Percentiles rank a stretch among this genome's conserved stretches.
Conservation (phyloP, 2,888 invertebrate genomes). For the Drosophila rellima region DNA sequence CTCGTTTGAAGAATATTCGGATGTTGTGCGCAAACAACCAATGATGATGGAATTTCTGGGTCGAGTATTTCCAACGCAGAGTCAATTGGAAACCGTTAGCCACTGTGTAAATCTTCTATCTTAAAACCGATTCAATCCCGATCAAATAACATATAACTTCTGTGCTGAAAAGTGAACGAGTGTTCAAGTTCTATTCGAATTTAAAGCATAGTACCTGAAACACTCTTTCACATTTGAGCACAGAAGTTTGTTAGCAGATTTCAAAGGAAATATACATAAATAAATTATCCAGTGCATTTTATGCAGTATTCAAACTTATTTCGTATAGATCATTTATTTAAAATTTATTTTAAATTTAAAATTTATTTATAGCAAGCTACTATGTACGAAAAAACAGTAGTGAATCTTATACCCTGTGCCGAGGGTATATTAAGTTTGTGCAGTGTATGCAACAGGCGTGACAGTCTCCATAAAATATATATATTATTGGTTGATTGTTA, state of each 20-base stretch:
- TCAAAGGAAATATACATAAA: neutral
- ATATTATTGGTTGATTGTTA: too few species aligned
- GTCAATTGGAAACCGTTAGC: constrained; percentile 9
- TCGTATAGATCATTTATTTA: neutral
- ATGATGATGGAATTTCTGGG: constrained; percentile 24
- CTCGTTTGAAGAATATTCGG: constrained; percentile 11
- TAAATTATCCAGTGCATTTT: constrained; percentile 5
- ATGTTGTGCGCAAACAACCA: constrained; percentile 19
- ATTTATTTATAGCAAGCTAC: too few species aligned
- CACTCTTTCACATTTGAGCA: constrained; percentile 11
- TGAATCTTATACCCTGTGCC: neutral
- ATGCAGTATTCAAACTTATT: neutral
- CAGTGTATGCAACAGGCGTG: too few species aligned
- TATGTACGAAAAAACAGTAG: constrained; percentile 26
- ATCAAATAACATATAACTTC: neutral
- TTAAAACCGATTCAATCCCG: neutral
- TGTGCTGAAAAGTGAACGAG: constrained; percentile 1
- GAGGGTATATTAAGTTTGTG: too few species aligned
- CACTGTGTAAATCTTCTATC: constrained; percentile 6
- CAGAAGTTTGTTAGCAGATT: constrained; percentile 5
- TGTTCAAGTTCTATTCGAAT: neutral
- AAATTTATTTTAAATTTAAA: neutral
- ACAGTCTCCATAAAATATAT: too few species aligned
- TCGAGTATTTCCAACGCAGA: constrained; percentile 4
- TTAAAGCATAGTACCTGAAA: neutral